Evolutionary conservation across 2,113 vertebrate species (phyloP).

Genomic region (Anthoscopus minutus): DNA sequence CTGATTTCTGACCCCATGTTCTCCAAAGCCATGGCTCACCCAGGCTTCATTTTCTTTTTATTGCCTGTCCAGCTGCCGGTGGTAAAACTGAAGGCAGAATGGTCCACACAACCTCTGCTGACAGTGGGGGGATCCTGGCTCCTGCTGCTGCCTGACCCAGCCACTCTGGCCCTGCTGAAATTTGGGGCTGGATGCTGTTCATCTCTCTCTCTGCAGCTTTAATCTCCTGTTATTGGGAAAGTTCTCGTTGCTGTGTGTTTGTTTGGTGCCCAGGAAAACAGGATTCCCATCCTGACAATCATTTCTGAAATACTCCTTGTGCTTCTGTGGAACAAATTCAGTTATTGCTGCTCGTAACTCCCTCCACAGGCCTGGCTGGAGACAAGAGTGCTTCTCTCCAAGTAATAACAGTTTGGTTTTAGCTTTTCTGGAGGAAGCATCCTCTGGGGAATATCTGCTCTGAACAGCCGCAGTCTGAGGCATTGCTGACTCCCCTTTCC

Average conservation of each 20-base stretch:
- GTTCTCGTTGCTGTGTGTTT: neutral
- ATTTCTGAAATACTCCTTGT: neutral
- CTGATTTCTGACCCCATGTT: fast-evolving
- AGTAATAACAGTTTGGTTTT: neutral
- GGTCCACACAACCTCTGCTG: neutral
- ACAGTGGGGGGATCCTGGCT: neutral
- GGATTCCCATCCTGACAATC: neutral
- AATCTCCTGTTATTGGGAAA: neutral
- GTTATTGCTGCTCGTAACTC: neutral
- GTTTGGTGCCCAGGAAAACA: neutral
- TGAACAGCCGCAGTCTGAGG: neutral
- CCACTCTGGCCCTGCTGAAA: neutral
- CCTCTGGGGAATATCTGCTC: neutral
- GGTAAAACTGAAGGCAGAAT: fast-evolving
- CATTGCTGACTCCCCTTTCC: fast-evolving
- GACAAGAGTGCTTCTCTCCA: neutral
- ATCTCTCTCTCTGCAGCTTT: neutral
- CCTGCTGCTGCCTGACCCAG: neutral
- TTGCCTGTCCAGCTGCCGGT: neutral
- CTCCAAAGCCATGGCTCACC: neutral
- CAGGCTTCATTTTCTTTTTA: too few species aligned
- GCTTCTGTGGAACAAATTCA: neutral
- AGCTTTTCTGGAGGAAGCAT: neutral
- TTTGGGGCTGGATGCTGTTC: neutral
- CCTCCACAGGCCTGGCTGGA: neutral